Evolutionary conservation across 2,113 vertebrate genomes (phyloP).

Genomic region (Origma solitaria): DNA sequence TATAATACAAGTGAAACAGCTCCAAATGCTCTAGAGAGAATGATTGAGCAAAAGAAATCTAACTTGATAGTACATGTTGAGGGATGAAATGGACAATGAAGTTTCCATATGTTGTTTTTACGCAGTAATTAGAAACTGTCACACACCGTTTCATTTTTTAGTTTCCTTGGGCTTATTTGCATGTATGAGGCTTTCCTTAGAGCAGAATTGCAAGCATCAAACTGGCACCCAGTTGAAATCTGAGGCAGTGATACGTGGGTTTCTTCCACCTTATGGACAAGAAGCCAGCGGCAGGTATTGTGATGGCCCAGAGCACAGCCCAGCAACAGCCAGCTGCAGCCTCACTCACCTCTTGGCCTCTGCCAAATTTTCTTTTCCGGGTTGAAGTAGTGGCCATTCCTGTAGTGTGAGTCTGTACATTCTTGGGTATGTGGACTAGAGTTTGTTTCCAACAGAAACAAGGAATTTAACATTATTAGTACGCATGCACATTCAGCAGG

Average conservation of each 20-base stretch:
- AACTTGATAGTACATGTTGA: conserved; percentile 82
- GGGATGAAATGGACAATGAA: conserved; percentile 90
- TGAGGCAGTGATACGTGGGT: conserved; percentile 20
- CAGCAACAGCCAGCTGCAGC: conserved; percentile 4
- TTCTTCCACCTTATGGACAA: conserved; percentile 47
- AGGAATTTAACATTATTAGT: background rate
- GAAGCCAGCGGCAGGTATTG: conserved; percentile 62
- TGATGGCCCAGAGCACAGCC: background rate
- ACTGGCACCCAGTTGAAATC: conserved; percentile 62
- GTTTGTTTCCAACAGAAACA: background rate
- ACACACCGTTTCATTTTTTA: conserved; percentile 79
- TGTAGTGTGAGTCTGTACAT: background rate
- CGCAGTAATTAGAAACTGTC: conserved; percentile 88
- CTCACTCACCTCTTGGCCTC: background rate
- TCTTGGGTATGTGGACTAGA: background rate
- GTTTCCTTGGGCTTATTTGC: conserved; percentile 78
- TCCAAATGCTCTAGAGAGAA: conserved; percentile 69
- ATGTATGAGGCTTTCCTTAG: conserved; percentile 66
- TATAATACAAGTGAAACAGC: conserved; percentile 46
- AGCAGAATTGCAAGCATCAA: conserved; percentile 63
- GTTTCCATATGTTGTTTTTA: conserved; percentile 90
- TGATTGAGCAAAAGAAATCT: conserved; percentile 77
- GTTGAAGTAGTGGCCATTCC: background rate
- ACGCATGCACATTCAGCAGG: background rate
- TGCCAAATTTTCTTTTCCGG: background rate